These are phyloP conservation scores for Excalfactoria chinensis DNA, from an alignment of 2,113 vertebrate genomes.

Conservation along the genomic window DNA sequence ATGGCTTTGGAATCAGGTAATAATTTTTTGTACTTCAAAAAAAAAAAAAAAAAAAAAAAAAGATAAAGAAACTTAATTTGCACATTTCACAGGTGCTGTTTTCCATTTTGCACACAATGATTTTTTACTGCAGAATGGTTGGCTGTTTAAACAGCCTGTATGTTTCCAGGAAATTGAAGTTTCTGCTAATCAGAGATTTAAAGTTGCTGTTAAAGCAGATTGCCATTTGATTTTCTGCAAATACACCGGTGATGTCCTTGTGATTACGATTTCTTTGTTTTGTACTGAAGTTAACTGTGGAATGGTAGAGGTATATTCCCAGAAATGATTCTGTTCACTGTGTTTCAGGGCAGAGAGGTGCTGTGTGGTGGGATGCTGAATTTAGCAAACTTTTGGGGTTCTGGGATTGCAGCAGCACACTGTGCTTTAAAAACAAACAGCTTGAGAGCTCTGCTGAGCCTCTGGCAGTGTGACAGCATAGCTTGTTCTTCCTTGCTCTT, in stretches of 20 bases:
- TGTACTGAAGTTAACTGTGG: not conserved
- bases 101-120: not conserved
- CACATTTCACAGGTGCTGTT: not conserved
- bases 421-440: not conserved
- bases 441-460: not conserved
- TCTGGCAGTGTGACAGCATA: not conserved
- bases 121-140: not conserved
- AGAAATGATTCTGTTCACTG: not conserved
- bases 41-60: not conserved
- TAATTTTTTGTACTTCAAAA: not conserved
- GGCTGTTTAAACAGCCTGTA: not conserved
- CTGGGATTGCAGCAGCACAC: not conserved
- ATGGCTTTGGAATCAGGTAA: not conserved
- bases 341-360: not conserved
- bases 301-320: not conserved
- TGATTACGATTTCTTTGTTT: not conserved
- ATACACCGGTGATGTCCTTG: not conserved
- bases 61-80: not conserved
- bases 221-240: not conserved
- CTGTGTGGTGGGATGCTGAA: not conserved
- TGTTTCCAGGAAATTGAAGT: not conserved
- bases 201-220: not conserved
- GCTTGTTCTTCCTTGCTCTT: fast-evolving
- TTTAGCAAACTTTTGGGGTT: not conserved
- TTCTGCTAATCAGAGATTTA: not conserved